phyloP scores from a whole-genome alignment of 1,140 invertebrate genomes.

The Zaprionus inermis region DNA sequence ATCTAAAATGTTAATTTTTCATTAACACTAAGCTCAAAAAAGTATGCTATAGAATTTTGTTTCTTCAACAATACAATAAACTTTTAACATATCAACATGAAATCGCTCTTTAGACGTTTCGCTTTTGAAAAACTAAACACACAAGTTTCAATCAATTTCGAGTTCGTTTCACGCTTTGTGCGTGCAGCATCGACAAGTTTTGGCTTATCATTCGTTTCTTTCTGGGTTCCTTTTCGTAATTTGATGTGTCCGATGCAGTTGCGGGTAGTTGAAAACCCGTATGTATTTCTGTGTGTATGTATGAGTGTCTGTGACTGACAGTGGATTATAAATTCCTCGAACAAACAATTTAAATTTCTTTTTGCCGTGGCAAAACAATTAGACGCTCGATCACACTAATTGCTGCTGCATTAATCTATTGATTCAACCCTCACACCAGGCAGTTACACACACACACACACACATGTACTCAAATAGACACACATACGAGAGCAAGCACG shows the following conservation, averaged over 20 bases:
- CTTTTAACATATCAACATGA: neutral
- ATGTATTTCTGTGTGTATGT: neutral
- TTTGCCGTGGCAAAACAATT: constrained; percentile 65
- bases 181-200: constrained; percentile 8
- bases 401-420: constrained; percentile 70
- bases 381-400: constrained; percentile 72
- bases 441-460: constrained; percentile 1
- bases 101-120: neutral
- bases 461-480: neutral
- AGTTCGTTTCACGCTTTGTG: neutral
- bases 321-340: constrained; percentile 62
- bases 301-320: constrained; percentile 33
- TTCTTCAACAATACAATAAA: neutral
- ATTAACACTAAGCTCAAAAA: too few relatives aligned
- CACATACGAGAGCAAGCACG: constrained; percentile 13
- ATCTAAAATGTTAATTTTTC: too few relatives aligned
- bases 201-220: constrained; percentile 26
- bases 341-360: constrained; percentile 59
- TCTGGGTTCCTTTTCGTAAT: constrained; percentile 14
- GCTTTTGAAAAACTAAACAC: neutral
- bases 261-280: neutral
- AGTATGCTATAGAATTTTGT: too few relatives aligned
- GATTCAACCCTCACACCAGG: constrained; percentile 37
- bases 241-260: constrained; percentile 35
- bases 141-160: constrained; percentile 9